Evolutionary conservation across 1,140 invertebrate genomes (phyloP), one percentile per base, ranked within the genome.

Genomic region (Dreissena polymorpha): DNA sequence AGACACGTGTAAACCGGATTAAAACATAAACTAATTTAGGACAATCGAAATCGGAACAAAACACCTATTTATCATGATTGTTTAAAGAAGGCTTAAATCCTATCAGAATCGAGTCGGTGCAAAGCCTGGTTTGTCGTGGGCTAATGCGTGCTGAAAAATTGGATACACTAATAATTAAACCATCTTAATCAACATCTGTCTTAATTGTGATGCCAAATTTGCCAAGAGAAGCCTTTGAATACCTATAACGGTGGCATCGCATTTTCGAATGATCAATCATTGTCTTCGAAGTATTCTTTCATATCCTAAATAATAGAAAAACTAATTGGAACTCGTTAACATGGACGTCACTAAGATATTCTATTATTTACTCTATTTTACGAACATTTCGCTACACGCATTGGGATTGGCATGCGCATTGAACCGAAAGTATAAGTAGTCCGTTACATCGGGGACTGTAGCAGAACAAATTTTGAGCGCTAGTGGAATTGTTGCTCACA

Each of bases 231-330:
- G 39, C 51, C 69, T 78, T 55, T 12, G 67, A 78, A 78, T 64
- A 68, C 76, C 29, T 16, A 68, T 69, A 78, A 78, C 12, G 10
- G 39, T 25, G 16, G 49, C 13, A 16, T 78, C 57, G 69, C 69
- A 68, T 78, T 78, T 68, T 65, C 49, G 53, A 69, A 53, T 55
- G 27, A 78, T 78, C 76, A 50, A 65, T 78, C 76, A 78, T 78
- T 78, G 76, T 78, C 76, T 39, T 51, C 29, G 27, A 50, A 78
- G 10, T 69, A 68, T 70, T 53, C 68, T 69, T 78, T 78, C 50
- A 78, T 78, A 78, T 69, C 65, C 60, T 18, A 65, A 69, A 69
- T 78, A 78, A 70, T 78, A 68, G 68, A 65, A 78, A 78, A 78
- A 53, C 68, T 78, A 78, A 78, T 78, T 78, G 76, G 68, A 78